These are phyloP conservation scores for Pseudeuparius sepicola DNA, from an alignment of 2,888 invertebrate species.

Conservation along the genomic window DNA sequence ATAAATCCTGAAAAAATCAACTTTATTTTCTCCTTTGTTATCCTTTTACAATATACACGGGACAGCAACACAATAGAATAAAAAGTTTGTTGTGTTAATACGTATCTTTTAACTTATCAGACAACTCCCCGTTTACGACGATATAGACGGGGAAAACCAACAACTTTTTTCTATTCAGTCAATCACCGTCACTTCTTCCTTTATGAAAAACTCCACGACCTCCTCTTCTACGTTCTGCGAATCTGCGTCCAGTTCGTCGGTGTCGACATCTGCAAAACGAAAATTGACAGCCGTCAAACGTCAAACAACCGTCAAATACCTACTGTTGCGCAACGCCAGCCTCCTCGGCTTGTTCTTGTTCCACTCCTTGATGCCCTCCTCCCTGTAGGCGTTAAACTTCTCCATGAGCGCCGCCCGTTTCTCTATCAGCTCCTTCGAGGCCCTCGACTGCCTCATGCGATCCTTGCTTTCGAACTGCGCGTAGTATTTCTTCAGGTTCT, in stretches of 20 bases:
- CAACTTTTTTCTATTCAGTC: too few relatives aligned
- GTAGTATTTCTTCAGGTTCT: conserved; percentile 95
- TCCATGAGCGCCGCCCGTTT: conserved; percentile 82
- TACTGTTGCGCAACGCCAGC: conserved; percentile 78
- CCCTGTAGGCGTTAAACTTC: conserved; percentile 74
- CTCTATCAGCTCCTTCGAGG: conserved; percentile 90
- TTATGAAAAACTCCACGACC: conserved; percentile 94
- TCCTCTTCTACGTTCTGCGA: conserved; percentile 85
- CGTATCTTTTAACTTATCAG: too few relatives aligned
- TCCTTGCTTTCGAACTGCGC: conserved; percentile 95
- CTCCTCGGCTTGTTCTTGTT: conserved; percentile 67
- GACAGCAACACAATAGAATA: too few relatives aligned
- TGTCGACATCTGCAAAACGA: conserved; percentile 69
- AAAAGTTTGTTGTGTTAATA: too few relatives aligned
- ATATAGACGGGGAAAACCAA: too few relatives aligned
- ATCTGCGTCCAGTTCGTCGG: conserved; percentile 84
- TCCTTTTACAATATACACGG: too few relatives aligned
- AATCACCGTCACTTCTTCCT: conserved; percentile 79
- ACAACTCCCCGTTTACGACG: too few relatives aligned
- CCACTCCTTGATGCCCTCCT: conserved; percentile 65
- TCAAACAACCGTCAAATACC: conserved; percentile 36
- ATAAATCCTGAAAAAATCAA: too few relatives aligned
- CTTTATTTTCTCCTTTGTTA: too few relatives aligned
- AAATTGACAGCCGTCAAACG: conserved; percentile 22
- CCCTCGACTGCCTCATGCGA: conserved; percentile 81